Evolutionary conservation across 2,113 vertebrate genomes (phyloP).

Genomic region (Chinchilla lanigera): DNA sequence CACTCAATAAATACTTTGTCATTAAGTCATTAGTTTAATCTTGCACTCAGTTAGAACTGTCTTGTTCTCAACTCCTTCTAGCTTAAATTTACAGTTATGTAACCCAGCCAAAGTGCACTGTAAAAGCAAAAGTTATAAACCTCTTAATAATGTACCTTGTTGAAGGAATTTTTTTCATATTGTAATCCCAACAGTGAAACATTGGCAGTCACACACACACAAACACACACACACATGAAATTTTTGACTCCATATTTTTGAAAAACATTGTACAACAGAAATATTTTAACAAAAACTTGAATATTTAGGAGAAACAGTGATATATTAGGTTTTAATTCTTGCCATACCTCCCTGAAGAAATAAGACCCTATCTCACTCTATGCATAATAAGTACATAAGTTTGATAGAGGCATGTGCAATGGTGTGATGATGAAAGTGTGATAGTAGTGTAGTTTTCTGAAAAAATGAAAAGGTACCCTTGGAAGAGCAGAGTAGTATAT

Average conservation of each 20-base stretch:
- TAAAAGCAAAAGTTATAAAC: neutral
- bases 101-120: constrained; percentile 13
- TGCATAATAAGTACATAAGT: neutral
- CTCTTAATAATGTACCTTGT: neutral
- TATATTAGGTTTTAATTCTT: neutral
- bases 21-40: neutral
- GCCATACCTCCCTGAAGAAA: neutral
- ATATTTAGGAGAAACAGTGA: neutral
- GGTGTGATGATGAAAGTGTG: neutral
- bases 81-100: neutral
- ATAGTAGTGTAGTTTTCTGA: neutral
- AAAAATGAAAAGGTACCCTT: neutral
- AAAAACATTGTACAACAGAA: neutral
- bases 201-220: neutral
- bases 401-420: neutral
- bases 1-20: neutral
- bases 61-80: neutral
- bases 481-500: neutral
- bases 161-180: neutral
- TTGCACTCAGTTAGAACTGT: neutral
- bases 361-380: neutral
- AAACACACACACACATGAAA: neutral
- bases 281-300: neutral
- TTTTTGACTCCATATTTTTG: neutral
- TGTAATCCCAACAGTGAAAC: neutral